Evolutionary conservation across 2,113 vertebrate species (phyloP).

Genomic region (Microtus richardsoni): DNA sequence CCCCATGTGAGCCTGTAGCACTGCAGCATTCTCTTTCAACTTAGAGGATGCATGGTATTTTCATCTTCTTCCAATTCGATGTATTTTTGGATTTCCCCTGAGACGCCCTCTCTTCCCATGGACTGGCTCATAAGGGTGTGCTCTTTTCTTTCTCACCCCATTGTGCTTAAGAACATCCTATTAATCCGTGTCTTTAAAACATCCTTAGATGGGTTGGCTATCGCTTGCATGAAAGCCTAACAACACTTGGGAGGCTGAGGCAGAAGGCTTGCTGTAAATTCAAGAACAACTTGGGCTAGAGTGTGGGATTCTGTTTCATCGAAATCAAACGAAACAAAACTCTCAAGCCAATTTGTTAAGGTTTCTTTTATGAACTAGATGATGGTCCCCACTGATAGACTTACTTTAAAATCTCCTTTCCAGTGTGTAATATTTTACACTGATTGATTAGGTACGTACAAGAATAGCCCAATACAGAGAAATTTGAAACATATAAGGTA

Average conservation of each 20-base stretch:
- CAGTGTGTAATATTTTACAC: not conserved
- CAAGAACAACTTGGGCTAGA: not conserved
- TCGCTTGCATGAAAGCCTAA: not conserved
- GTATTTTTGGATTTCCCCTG: conserved; percentile 61
- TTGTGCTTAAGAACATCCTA: not conserved
- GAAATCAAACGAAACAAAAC: not conserved
- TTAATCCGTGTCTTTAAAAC: conserved; percentile 16
- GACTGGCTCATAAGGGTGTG: not conserved
- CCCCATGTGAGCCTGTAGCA: not conserved
- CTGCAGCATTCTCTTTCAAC: not conserved
- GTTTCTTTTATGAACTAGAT: not conserved
- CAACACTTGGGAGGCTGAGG: not conserved
- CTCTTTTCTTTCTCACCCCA: conserved; percentile 26
- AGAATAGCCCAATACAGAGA: not conserved
- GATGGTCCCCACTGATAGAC: not conserved
- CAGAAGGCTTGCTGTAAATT: not conserved
- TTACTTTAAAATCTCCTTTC: not conserved
- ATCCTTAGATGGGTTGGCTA: not conserved
- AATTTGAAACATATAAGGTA: not conserved
- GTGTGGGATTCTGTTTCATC: not conserved
- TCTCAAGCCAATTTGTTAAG: not conserved
- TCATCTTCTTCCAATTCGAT: conserved; percentile 47
- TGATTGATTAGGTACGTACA: not conserved
- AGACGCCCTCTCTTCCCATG: conserved; percentile 49
- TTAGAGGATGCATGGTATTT: conserved; percentile 9